phyloP scores from a whole-genome alignment of 1,140 invertebrate species.

The Hylaeus anthracinus region DNA sequence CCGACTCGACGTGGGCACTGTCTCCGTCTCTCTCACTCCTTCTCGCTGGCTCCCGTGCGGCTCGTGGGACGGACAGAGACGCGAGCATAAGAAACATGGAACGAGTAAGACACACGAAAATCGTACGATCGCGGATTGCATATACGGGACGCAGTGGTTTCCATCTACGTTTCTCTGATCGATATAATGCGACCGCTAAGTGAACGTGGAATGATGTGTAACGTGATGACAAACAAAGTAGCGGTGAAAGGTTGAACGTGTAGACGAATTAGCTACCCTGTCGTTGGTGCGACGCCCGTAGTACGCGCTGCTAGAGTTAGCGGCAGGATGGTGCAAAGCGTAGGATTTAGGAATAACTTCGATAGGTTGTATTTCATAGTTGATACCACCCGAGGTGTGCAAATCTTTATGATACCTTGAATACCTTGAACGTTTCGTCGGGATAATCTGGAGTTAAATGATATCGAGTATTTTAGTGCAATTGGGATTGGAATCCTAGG shows the following conservation, averaged over 20 bases:
- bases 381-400: no score
- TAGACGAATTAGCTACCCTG: no score
- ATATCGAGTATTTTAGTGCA: no score
- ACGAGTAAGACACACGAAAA: constrained; percentile 15
- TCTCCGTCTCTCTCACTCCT: not conserved
- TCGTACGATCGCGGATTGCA: not conserved
- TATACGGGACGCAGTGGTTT: not conserved
- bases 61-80: not conserved
- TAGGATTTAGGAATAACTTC: no score
- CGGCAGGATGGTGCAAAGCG: no score
- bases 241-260: not conserved
- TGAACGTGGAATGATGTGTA: not conserved
- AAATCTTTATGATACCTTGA: no score
- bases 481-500: no score
- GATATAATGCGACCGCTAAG: constrained; percentile 6
- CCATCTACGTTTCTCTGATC: constrained; percentile 2
- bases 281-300: no score
- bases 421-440: no score
- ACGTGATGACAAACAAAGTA: constrained; percentile 17
- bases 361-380: no score
- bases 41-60: not conserved
- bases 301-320: no score
- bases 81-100: not conserved
- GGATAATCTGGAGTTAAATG: no score
- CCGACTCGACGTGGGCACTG: constrained; percentile 42